These are phyloP conservation scores for Otis tarda DNA, from an alignment of 2,113 vertebrate species.

Conservation along the genomic window DNA sequence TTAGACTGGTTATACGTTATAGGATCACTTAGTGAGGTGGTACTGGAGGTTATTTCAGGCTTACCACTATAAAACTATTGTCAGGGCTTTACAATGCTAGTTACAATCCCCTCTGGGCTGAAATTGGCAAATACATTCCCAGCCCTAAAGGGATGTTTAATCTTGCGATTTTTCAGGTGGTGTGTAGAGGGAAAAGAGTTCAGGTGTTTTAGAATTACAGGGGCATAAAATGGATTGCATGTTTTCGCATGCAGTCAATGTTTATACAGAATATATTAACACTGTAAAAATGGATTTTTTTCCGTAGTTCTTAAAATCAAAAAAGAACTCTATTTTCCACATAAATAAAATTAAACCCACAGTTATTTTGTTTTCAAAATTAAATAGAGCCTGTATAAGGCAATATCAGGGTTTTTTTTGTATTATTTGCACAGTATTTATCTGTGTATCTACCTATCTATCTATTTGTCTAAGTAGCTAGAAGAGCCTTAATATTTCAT, in stretches of 20 bases:
- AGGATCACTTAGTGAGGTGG: background rate
- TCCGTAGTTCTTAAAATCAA: background rate
- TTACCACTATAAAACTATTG: slow-evolving; percentile 16
- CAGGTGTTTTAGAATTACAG: slow-evolving; percentile 23
- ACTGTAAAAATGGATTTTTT: background rate
- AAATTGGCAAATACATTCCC: slow-evolving; percentile 13
- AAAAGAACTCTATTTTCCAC: background rate
- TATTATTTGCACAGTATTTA: background rate
- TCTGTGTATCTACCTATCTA: background rate
- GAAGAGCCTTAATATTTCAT: slow-evolving; percentile 36
- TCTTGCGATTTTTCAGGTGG: background rate
- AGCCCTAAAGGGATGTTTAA: background rate
- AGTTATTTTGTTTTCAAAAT: background rate
- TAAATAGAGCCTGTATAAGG: background rate
- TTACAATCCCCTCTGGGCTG: background rate
- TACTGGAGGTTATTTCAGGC: slow-evolving; percentile 46
- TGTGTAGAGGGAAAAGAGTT: background rate
- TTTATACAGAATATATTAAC: background rate
- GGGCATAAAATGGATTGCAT: background rate
- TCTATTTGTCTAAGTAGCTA: background rate
- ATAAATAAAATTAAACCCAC: background rate
- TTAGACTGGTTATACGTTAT: slow-evolving; percentile 38
- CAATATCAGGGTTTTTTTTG: no score
- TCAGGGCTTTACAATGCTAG: background rate
- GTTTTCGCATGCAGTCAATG: background rate